phyloP scores from a whole-genome alignment of 2,113 vertebrate genomes.

The Cochlearius cochlearius region DNA sequence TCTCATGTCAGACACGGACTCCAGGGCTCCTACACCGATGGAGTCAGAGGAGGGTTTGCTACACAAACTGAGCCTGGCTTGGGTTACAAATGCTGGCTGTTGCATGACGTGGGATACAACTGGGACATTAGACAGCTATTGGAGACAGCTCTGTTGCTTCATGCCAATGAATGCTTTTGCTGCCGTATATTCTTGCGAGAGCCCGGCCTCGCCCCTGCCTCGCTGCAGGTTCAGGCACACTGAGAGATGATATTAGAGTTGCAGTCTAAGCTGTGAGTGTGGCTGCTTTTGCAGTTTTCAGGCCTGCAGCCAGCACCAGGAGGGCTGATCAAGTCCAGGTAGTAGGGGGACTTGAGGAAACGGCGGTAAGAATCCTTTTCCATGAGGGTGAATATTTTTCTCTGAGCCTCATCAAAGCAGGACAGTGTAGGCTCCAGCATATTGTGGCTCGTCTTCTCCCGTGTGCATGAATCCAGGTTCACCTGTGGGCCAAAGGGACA shows the following conservation, averaged over 20 bases:
- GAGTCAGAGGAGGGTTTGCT: slow-evolving; percentile 15
- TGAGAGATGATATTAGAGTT: slow-evolving; percentile 63
- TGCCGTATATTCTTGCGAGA: not conserved
- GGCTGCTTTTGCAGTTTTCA: slow-evolving; percentile 61
- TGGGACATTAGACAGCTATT: slow-evolving; percentile 37
- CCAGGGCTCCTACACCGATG: not conserved
- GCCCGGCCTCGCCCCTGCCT: not conserved
- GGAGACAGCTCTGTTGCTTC: slow-evolving; percentile 53
- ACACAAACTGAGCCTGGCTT: slow-evolving; percentile 26
- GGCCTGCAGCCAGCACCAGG: not conserved
- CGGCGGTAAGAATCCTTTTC: slow-evolving; percentile 94
- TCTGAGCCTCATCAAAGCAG: slow-evolving; percentile 89
- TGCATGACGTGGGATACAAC: slow-evolving; percentile 28
- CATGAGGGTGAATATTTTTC: slow-evolving; percentile 90
- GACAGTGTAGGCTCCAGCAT: slow-evolving; percentile 78
- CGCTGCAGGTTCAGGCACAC: slow-evolving; percentile 50
- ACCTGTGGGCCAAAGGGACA: slow-evolving; percentile 75
- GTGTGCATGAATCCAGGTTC: slow-evolving; percentile 90
- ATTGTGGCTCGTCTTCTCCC: slow-evolving; percentile 80
- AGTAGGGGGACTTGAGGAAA: slow-evolving; percentile 90
- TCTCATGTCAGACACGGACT: not conserved
- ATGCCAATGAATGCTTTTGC: slow-evolving; percentile 55
- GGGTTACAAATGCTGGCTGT: slow-evolving; percentile 46
- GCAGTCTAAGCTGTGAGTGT: slow-evolving; percentile 58
- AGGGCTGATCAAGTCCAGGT: slow-evolving; percentile 78